phyloP scores from a whole-genome alignment of 2,113 vertebrate species.

The Vidua macroura region DNA sequence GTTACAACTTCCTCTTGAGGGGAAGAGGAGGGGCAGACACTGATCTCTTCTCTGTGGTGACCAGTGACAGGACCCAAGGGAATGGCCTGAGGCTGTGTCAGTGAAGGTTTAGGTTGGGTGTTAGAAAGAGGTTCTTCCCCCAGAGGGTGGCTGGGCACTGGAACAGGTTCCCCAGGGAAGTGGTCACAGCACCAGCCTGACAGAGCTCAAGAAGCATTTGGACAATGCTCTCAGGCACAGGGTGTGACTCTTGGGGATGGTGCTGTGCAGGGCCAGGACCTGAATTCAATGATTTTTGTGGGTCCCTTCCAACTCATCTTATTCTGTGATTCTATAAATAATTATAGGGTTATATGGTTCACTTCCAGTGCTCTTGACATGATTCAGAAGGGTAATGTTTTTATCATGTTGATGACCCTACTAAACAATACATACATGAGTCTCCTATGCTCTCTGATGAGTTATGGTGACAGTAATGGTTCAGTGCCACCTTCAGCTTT shows the following conservation, averaged over 20 bases:
- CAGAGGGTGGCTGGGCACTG: not conserved
- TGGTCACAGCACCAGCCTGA: not conserved
- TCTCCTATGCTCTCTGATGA: not conserved
- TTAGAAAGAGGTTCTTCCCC: rapidly evolving
- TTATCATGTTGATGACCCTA: not conserved
- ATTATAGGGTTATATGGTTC: not conserved
- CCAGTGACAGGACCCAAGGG: not conserved
- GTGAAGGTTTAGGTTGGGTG: not conserved
- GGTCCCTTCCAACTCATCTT: not conserved
- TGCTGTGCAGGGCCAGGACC: not conserved
- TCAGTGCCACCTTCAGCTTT: not conserved
- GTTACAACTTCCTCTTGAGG: rapidly evolving
- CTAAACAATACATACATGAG: not conserved
- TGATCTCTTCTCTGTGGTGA: rapidly evolving
- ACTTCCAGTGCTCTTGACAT: not conserved
- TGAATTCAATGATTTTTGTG: not conserved
- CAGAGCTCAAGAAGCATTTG: not conserved
- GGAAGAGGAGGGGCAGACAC: not conserved
- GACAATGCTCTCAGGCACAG: not conserved
- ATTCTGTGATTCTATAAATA: not conserved
- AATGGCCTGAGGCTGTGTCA: not conserved
- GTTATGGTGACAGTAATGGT: not conserved
- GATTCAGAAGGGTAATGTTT: not conserved
- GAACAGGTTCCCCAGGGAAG: not conserved
- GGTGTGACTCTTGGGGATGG: too few species aligned